Base-by-base conservation (phyloP, 2,797 vertebrate species). In the Galaxias olidus region DNA sequence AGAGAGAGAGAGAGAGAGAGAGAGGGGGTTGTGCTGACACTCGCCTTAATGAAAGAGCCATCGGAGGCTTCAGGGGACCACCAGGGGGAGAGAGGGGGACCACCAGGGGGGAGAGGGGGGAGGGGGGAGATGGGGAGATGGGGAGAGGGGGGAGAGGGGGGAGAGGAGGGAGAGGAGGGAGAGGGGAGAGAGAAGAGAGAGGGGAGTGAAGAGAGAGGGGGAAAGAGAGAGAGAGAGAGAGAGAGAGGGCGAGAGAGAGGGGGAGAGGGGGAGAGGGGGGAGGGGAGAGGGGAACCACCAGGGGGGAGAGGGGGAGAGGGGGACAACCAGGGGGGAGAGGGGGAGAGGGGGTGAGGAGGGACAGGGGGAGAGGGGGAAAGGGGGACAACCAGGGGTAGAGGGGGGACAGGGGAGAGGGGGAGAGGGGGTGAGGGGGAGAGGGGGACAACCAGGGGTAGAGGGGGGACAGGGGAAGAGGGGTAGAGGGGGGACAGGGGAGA, bases 41-140 rank as follows among this genome's bases (percentile, higher is more conserved):
- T 76, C 81, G 79, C 88, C 80, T 92, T 92, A 92, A 90, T 90
- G 87, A 88, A 93, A 86, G 71, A 83, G 70, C 83, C 68, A 68
- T 85, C 65, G 48, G 66, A 61, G 75, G 85, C 91, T 77, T 41
- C 51, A 41, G 81, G 83, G 76, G 52, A 78, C 70, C 15, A 63
- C 75, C 70, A 54, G 69, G 0, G 48, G 49, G 46, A 13, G 72
- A 0, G 67, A 73, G 43, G 74, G 85, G 83, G 75, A 75, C 75
- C 77, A 69, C 69, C 67, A 66, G 54, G 76, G 73, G 78, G 64
- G 69, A 78, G 78, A 77, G 71, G 68, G 84, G 78, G 79, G 82
- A 79, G 83, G 84, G 84, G 79, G 78, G 72, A 67, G 82, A 79
- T 78, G 80, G 78, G 83, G 85, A 84, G 83, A 79, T 20, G 66